Evolutionary conservation across 2,797 vertebrate species (phyloP).

Genomic region (Poecilia gillii): DNA sequence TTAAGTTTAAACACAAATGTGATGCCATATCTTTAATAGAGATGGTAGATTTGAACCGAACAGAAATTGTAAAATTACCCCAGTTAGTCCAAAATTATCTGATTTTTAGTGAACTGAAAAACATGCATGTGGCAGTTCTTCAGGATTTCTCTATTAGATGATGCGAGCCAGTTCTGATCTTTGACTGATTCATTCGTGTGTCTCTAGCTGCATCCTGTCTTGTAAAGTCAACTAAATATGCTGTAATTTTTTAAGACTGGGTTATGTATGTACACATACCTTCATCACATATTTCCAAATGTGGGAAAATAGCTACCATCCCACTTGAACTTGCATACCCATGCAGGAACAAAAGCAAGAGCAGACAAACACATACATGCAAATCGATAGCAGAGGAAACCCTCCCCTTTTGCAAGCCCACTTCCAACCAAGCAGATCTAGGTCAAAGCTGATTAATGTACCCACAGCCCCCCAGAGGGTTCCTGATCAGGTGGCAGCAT

Average conservation of each 20-base stretch:
- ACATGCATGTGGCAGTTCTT: neutral
- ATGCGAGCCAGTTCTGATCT: neutral
- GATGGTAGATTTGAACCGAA: neutral
- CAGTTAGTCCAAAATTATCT: neutral
- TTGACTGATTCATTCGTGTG: neutral
- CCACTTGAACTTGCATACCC: neutral
- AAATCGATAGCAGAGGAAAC: slow-evolving; percentile 62
- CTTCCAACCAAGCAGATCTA: slow-evolving; percentile 78
- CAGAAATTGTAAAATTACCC: neutral
- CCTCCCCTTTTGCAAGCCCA: slow-evolving; percentile 61
- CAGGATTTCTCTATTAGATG: neutral
- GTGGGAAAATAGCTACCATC: neutral
- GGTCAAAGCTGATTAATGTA: slow-evolving; percentile 85
- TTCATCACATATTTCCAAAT: neutral
- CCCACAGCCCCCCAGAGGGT: slow-evolving; percentile 70
- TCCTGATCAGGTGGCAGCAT: slow-evolving; percentile 74
- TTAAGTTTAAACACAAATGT: neutral
- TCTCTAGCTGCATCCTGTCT: neutral
- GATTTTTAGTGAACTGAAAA: neutral
- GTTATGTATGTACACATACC: neutral
- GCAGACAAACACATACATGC: slow-evolving; percentile 30
- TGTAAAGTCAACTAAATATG: neutral
- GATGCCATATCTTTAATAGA: neutral
- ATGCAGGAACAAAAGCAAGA: slow-evolving; percentile 39
- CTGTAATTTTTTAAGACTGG: neutral